Base-by-base conservation (phyloP, 2,113 vertebrate species). In the Pheucticus melanocephalus region DNA sequence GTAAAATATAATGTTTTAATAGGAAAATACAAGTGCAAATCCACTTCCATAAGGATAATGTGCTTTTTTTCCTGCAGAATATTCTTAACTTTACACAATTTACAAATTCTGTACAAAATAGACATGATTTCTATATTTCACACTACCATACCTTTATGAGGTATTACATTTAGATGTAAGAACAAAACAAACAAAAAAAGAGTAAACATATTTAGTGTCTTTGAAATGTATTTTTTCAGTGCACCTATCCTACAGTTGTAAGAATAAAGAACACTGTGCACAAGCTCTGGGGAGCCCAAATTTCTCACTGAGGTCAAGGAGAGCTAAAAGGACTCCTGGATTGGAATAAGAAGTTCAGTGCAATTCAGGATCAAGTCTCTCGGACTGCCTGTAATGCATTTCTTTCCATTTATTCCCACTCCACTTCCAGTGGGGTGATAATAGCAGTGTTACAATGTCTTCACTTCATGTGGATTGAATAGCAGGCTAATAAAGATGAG, bases 401-500 rank as follows among this genome's bases (percentile, higher is more conserved):
- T 78, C 47, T 86, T 93, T 88, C 76, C 72, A 60, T 78, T 92
- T 93, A 86, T 92, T 95, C 45, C 54, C 65, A 66, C 35, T 71
- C 57, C 15, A 51, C 12, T 3, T 84, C 57, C 81, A 94, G 37
- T 88, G 65, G 31, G 64, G 60, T 94, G 82, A 92, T 82, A 96
- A 92, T 68, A 82, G 37, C 39, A 93, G n/a, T 8, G 15, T 88
- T 95, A 93, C 27, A 65, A 91, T 79, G 78, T 92, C 86, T 94
- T 94, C 64, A 27, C 79, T 93, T 95, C 79, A 33, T 60, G 76
- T 68, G 82, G 68, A 86, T 83, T 92, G 78, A 95, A 90, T 86
- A 94, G 90, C 90, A 92, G 76, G 51, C 79, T 88, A 90, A 91
- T 90, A 93, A 91, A 83, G 82, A 91, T 93, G 88, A 93, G 42